Base-by-base conservation (phyloP, 1,140 invertebrate species). In the Heliconius congener region DNA sequence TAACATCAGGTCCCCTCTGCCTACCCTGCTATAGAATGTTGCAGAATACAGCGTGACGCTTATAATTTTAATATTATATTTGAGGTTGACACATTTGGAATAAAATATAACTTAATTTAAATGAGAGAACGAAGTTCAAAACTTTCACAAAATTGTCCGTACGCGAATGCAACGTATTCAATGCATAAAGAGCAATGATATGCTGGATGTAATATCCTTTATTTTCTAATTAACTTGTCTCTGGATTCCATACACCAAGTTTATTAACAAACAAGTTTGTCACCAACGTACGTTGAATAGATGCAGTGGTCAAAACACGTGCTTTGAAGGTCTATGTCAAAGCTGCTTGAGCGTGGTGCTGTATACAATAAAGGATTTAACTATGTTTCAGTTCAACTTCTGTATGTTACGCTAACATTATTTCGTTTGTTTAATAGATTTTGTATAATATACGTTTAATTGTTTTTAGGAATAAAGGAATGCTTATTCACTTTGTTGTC, bases 221-320 rank as follows among this genome's bases (percentile, higher is more conserved):
- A 27, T 60, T 60, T 27, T 1, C 57, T 60, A 60, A 60, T 60
- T 60, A 60, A 23, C 57, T 60, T 60, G n/a, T 60, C 19, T 11
- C 19, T 23, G 8, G 23, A 23, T 23, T 60, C 57, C n/a, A 23
- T 60, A 27, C 0, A 60, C 9, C 19, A 60, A 60, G n/a, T 60
- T 60, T n/a, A 60, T 60, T 60, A 60, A 60, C 19, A 60, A 60
- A 60, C 11, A 27, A 60, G 52, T n/a, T 60, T 60, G n/a, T 60
- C 23, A 9, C 9, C 9, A 23, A 60, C 57, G 0, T 23, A 23
- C 23, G 57, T 23, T 60, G 23, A n/a, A n/a, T 60, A 60, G 57
- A 60, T 27, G 57, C 57, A 11, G 9, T 27, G 57, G 57, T 60
- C 57, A 11, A 19, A 23, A n/a, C 19, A 60, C n/a, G n/a, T 11